Percentiles rank a stretch among this genome's conserved stretches.
phyloP scores from a whole-genome alignment of 2,113 vertebrate genomes.

The Nymphicus hollandicus region DNA sequence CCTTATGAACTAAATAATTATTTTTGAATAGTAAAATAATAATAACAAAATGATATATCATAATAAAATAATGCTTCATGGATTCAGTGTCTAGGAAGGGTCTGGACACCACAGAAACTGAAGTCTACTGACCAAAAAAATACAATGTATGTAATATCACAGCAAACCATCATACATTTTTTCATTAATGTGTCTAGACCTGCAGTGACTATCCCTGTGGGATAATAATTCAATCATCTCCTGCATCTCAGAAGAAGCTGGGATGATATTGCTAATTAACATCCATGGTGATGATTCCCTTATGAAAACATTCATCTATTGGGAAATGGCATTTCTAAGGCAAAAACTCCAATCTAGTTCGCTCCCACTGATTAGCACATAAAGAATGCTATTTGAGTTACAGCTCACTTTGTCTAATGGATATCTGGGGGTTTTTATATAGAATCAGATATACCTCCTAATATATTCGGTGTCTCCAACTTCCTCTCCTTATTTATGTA shows the following conservation, averaged over 20 bases:
- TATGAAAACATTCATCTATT: not conserved
- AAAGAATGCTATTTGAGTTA: not conserved
- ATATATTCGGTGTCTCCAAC: not conserved
- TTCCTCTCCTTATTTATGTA: not conserved
- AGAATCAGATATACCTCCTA: not conserved
- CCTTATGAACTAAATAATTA: not conserved
- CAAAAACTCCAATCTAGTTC: not conserved
- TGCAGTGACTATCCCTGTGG: not conserved
- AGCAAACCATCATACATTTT: not conserved
- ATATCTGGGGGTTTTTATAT: not conserved
- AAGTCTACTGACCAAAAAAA: not conserved
- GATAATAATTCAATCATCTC: not conserved
- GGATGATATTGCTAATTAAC: constrained; percentile 22
- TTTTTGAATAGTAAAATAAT: not conserved
- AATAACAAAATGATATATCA: not conserved
- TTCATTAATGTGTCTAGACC: not conserved
- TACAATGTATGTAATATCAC: not conserved
- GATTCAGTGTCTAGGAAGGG: not conserved
- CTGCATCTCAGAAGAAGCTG: not conserved
- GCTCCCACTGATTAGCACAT: not conserved
- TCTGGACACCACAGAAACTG: not conserved
- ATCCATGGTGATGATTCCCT: not conserved
- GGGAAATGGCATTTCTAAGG: constrained; percentile 11
- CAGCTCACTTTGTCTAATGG: not conserved
- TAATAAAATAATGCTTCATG: not conserved